Percentiles rank a stretch among this genome's conserved stretches.
phyloP scores from a whole-genome alignment of 2,113 vertebrate genomes.

The Elachura formosa region DNA sequence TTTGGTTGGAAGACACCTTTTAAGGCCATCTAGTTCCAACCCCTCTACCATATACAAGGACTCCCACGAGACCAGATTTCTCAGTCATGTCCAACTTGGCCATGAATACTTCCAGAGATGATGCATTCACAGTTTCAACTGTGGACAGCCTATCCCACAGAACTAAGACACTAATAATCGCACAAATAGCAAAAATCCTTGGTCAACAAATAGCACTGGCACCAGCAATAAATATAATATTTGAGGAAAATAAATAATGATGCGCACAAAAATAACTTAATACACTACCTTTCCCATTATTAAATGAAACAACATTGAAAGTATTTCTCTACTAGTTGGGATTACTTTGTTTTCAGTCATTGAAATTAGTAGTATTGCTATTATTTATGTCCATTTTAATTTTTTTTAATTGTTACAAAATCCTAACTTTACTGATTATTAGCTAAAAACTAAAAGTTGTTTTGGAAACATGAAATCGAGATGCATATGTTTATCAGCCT shows the following conservation, averaged over 20 bases:
- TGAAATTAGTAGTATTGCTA: background rate
- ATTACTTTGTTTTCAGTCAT: background rate
- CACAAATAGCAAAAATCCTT: background rate
- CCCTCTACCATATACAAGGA: background rate
- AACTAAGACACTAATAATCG: background rate
- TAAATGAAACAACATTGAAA: background rate
- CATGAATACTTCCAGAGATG: background rate
- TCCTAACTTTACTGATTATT: background rate
- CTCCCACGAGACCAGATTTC: background rate
- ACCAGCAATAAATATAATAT: background rate
- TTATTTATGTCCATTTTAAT: background rate
- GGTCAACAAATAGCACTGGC: background rate
- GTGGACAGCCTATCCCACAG: background rate
- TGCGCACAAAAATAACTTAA: background rate
- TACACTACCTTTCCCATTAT: background rate
- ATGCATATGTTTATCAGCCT: background rate
- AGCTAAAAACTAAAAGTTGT: background rate
- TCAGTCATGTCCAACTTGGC: background rate
- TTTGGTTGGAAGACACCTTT: background rate
- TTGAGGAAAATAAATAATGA: background rate
- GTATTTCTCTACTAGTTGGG: background rate
- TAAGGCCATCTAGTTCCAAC: background rate
- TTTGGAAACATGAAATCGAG: background rate
- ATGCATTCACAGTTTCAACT: background rate
- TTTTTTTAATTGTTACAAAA: background rate